phyloP scores from a whole-genome alignment of 1,140 invertebrate genomes.

The Atta texana region DNA sequence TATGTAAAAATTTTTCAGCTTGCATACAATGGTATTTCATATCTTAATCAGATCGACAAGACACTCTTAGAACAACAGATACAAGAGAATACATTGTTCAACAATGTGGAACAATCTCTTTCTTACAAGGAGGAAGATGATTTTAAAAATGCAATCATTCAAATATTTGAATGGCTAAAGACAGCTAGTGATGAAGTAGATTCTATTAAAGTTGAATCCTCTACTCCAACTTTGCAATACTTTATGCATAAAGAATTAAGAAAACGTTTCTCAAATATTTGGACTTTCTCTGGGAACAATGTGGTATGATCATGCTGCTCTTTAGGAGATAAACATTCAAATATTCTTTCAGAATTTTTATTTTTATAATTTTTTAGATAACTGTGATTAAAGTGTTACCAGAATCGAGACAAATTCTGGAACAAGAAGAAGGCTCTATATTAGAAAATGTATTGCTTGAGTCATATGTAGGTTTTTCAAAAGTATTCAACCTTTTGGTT shows the following conservation, averaged over 20 bases:
- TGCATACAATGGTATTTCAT: conserved; percentile 89
- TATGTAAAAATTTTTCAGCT: conserved; percentile 86
- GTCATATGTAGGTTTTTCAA: conserved; percentile 89
- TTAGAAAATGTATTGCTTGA: conserved; percentile 84
- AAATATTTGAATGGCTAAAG: conserved; percentile 83
- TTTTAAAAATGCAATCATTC: conserved; percentile 79
- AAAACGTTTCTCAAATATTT: conserved; percentile 85
- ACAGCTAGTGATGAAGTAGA: conserved; percentile 55
- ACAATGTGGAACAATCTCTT: conserved; percentile 74
- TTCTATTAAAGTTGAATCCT: conserved; percentile 67
- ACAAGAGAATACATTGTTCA: conserved; percentile 69
- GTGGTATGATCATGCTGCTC: conserved; percentile 75
- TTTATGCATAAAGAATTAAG: conserved; percentile 87
- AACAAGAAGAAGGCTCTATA: conserved; percentile 82
- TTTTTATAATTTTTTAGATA: conserved; percentile 73
- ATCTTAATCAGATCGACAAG: conserved; percentile 87
- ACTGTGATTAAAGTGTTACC: conserved; percentile 77
- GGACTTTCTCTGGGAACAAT: conserved; percentile 78
- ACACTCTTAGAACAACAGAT: conserved; percentile 79
- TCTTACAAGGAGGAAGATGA: conserved; percentile 83
- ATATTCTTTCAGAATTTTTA: not conserved
- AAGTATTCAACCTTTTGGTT: conserved; percentile 88
- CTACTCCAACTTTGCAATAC: conserved; percentile 79
- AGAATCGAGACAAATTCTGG: conserved; percentile 75
- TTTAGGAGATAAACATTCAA: not conserved